Percentiles rank a stretch among this genome's conserved stretches.
These are phyloP conservation scores for Drosophila kuntzei DNA, from an alignment of 2,888 invertebrate genomes.

Conservation along the genomic window DNA sequence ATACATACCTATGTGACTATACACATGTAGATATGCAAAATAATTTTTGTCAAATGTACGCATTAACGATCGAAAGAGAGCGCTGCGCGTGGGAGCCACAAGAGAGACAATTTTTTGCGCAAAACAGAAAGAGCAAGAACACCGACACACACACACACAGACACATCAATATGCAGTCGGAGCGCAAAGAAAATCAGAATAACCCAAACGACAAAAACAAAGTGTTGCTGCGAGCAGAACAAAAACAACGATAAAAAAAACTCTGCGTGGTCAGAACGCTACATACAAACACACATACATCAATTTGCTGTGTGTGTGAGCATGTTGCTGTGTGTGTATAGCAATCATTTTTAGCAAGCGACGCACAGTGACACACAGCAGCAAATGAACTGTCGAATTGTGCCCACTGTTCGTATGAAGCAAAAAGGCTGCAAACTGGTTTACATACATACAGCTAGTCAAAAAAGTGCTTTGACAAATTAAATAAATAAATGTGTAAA, in stretches of 20 bases:
- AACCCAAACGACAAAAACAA: conserved; percentile 69
- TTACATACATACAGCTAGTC: conserved; percentile 53
- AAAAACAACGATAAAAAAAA: conserved; percentile 47
- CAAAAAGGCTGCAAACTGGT: conserved; percentile 58
- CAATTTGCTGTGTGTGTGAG: conserved; percentile 13
- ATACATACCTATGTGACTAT: conserved; percentile 5
- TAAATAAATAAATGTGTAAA: too few relatives aligned
- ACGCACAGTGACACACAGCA: conserved; percentile 59
- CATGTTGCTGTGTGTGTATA: conserved; percentile 41
- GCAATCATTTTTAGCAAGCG: conserved; percentile 74
- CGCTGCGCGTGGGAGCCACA: conserved; percentile 43
- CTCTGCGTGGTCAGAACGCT: conserved; percentile 67
- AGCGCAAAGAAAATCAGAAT: conserved; percentile 75
- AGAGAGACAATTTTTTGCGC: conserved; percentile 40
- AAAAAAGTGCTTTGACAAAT: too few relatives aligned
- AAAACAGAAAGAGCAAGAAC: conserved; percentile 37
- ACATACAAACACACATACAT: conserved; percentile 28
- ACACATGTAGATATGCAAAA: conserved; percentile 23
- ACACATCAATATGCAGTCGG: conserved; percentile 41
- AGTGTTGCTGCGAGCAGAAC: conserved; percentile 55
- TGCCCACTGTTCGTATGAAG: conserved; percentile 47
- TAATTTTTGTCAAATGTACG: conserved; percentile 44
- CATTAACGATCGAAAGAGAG: conserved; percentile 40
- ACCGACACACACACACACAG: conserved; percentile 9
- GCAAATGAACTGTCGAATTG: conserved; percentile 32